A percentile compares a stretch with the other conserved stretches of the same genome.
phyloP scores from a whole-genome alignment of 2,113 vertebrate genomes.

The Petaurus breviceps region DNA sequence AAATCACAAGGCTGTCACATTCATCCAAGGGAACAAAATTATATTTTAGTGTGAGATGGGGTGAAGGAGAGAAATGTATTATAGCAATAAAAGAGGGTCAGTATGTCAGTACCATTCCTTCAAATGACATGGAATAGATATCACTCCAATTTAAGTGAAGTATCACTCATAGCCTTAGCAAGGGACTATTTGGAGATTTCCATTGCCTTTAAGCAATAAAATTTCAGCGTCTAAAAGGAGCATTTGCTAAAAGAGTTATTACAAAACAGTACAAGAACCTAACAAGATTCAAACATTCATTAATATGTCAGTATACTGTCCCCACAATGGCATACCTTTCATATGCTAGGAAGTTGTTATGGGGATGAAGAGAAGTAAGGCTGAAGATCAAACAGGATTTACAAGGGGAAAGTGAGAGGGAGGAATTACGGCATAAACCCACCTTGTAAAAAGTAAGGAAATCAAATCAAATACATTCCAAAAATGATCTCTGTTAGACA shows the following conservation, averaged over 20 bases:
- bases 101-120: slow-evolving; percentile 43
- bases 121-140: slow-evolving; percentile 41
- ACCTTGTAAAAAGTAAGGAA: not conserved
- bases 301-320: not conserved
- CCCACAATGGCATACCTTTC: not conserved
- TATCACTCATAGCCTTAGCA: slow-evolving; percentile 43
- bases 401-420: not conserved
- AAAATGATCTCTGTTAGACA: not conserved
- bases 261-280: slow-evolving; percentile 49
- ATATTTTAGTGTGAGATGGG: slow-evolving; percentile 38
- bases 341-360: not conserved
- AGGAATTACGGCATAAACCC: not conserved
- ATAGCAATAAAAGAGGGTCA: slow-evolving; percentile 13
- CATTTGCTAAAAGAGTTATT: slow-evolving; percentile 16
- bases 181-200: slow-evolving; percentile 52
- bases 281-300: slow-evolving; percentile 36
- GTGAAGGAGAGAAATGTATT: slow-evolving; percentile 37
- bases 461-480: not conserved
- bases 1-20: slow-evolving; percentile 50
- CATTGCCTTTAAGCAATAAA: slow-evolving; percentile 47
- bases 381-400: not conserved
- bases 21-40: slow-evolving; percentile 61
- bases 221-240: slow-evolving; percentile 39
- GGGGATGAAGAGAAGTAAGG: not conserved
- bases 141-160: slow-evolving; percentile 69